These are phyloP conservation scores for Macrochelys suwanniensis DNA, from an alignment of 2,797 vertebrate genomes.

Conservation along the genomic window DNA sequence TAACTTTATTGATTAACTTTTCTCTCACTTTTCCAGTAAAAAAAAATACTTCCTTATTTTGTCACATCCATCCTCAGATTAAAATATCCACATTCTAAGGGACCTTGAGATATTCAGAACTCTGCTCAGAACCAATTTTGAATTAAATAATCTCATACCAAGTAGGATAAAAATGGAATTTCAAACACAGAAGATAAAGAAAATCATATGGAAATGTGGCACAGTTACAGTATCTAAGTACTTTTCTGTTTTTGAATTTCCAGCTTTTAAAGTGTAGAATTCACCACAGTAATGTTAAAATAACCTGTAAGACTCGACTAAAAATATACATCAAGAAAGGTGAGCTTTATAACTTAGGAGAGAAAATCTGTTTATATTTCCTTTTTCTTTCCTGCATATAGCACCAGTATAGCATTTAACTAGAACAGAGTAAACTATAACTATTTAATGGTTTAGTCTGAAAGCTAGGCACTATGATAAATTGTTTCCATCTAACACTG, in stretches of 20 bases:
- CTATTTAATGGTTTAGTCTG: background rate
- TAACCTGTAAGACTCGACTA: accelerated
- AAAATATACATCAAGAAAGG: background rate
- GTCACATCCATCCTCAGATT: background rate
- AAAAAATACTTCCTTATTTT: background rate
- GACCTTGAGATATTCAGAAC: background rate
- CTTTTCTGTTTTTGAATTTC: no score
- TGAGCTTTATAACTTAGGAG: background rate
- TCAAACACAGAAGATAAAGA: background rate
- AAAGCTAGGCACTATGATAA: background rate
- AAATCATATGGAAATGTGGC: background rate
- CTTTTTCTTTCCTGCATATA: background rate
- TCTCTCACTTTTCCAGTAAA: background rate
- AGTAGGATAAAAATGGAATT: background rate
- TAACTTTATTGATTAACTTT: background rate
- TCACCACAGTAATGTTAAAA: background rate
- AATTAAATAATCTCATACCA: background rate
- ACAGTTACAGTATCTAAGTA: background rate
- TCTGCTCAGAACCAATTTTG: background rate
- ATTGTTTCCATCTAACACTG: background rate
- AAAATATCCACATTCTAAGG: background rate
- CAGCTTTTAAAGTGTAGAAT: background rate
- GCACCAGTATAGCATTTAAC: background rate
- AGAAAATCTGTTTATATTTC: accelerated
- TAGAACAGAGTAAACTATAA: background rate